Conservation (phyloP, 2,888 invertebrate species). For the Tubulanus polymorphus region DNA sequence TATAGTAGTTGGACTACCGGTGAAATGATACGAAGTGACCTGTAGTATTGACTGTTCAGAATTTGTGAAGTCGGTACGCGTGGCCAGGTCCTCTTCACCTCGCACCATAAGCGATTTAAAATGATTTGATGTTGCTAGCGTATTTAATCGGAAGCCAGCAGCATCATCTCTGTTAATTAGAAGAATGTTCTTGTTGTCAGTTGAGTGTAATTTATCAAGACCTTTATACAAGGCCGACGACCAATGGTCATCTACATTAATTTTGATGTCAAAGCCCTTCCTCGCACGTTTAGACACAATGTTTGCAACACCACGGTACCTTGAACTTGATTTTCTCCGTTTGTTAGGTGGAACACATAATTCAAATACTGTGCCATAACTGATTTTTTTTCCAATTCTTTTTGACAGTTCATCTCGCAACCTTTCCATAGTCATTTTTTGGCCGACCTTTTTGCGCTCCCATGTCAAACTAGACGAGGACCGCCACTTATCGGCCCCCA, state of each 20-base stretch:
- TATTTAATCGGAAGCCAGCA: background rate
- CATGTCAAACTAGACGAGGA: background rate
- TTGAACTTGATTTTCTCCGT: background rate
- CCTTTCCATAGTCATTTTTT: background rate
- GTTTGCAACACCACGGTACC: slow-evolving; percentile 1
- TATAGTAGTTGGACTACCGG: background rate
- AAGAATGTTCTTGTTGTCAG: background rate
- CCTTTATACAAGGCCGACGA: background rate
- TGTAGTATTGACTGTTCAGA: background rate
- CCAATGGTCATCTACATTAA: slow-evolving; percentile 1
- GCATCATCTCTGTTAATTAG: background rate
- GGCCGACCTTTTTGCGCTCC: background rate
- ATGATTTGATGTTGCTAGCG: background rate
- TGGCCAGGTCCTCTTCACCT: background rate
- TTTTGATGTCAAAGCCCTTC: background rate
- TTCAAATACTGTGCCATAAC: background rate
- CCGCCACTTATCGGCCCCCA: background rate
- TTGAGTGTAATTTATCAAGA: background rate
- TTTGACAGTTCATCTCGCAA: background rate
- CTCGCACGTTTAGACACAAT: background rate
- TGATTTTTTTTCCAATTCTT: background rate
- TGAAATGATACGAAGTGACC: background rate
- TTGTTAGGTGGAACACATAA: slow-evolving; percentile 1
- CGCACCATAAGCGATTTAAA: background rate
- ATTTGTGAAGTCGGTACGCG: background rate